phyloP scores from a whole-genome alignment of 2,113 vertebrate species.

The Boleophthalmus pectinirostris region DNA sequence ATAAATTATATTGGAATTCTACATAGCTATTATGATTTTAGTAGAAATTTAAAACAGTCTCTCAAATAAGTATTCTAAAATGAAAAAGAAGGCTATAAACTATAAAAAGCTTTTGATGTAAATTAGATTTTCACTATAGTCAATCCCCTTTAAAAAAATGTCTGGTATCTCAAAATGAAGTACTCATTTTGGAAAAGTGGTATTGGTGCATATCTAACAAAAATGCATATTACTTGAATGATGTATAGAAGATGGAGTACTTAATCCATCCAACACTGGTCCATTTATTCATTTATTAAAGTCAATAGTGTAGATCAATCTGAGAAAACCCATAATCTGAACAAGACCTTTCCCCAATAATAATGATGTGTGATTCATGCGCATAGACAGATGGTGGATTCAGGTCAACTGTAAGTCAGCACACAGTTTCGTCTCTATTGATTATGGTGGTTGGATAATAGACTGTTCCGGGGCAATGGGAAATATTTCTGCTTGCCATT shows the following conservation, averaged over 20 bases:
- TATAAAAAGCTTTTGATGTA: no score
- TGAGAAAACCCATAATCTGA: slow-evolving; percentile 28
- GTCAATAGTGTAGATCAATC: slow-evolving; percentile 30
- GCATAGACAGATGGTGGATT: slow-evolving; percentile 16
- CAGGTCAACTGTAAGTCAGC: slow-evolving; percentile 16
- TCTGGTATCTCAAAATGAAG: no score
- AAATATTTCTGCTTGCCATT: not conserved
- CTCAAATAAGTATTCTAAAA: no score
- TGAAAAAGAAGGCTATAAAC: no score
- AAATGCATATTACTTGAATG: not conserved
- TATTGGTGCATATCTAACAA: no score
- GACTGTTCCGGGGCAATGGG: not conserved
- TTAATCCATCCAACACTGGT: not conserved
- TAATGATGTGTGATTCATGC: slow-evolving; percentile 38
- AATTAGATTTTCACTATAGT: no score
- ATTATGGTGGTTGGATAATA: slow-evolving; percentile 6
- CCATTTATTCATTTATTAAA: slow-evolving; percentile 18
- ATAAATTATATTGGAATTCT: no score
- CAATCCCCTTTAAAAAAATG: no score
- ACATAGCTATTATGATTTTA: no score
- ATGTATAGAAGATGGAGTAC: not conserved
- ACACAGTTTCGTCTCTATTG: not conserved
- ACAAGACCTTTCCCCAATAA: slow-evolving; percentile 15
- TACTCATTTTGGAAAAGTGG: no score
- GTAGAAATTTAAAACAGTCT: no score